These are phyloP conservation scores for Sesia apiformis DNA, from an alignment of 2,888 invertebrate species.

Conservation along the genomic window DNA sequence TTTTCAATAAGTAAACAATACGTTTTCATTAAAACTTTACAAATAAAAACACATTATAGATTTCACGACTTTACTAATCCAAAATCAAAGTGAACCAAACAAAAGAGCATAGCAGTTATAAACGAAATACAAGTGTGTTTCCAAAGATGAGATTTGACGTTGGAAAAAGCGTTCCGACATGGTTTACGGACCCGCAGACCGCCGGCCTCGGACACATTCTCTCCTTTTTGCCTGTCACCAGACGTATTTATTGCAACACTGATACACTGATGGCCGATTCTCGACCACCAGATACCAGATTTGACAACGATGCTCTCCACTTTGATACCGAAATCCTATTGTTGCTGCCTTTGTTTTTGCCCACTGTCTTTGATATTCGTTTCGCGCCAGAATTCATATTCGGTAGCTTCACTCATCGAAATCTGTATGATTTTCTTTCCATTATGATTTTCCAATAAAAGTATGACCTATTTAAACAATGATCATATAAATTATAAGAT, in stretches of 20 bases:
- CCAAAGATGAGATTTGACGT: conserved; percentile 32
- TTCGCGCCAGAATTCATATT: conserved; percentile 44
- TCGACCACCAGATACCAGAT: conserved; percentile 45
- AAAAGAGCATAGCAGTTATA: conserved; percentile 10
- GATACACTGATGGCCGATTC: conserved; percentile 32
- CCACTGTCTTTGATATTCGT: conserved; percentile 35
- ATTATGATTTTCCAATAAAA: no score
- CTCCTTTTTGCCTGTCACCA: conserved; percentile 54
- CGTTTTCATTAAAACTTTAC: no score
- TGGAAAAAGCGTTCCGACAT: conserved; percentile 45
- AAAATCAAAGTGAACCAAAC: background rate
- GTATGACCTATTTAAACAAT: no score
- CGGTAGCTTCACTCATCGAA: conserved; percentile 29
- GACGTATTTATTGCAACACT: conserved; percentile 65
- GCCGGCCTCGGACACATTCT: conserved; percentile 58
- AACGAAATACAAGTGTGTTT: conserved; percentile 26
- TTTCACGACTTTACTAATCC: background rate
- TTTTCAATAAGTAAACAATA: no score
- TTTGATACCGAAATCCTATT: conserved; percentile 50
- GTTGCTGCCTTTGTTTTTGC: conserved; percentile 45
- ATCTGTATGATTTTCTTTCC: no score
- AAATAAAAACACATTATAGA: no score
- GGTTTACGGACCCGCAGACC: conserved; percentile 32
- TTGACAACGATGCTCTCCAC: conserved; percentile 55
- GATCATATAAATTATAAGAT: no score